Evolutionary conservation across 2,888 invertebrate species (phyloP), one percentile per base, ranked within the genome.

Genomic region (Acleris emargana): DNA sequence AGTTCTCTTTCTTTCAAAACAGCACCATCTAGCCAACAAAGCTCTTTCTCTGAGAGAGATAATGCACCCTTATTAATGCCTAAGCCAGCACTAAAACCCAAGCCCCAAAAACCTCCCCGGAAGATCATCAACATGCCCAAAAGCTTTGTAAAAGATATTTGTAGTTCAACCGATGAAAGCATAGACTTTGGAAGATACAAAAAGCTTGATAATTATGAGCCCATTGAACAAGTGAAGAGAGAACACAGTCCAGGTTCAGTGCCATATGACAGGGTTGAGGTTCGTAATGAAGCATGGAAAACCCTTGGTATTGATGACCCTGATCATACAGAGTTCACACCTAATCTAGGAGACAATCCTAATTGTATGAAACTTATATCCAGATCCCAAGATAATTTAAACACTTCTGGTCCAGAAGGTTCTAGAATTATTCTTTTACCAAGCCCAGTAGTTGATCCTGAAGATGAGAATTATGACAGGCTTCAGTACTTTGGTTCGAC

Each of bases 401-500:
- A 92, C 68, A 83, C 83, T 45, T 80, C 83, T 61, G 91, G 90
- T 13, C 91, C 93, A 47, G 93, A 93, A 71, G 86, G 91, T 25
- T 93, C 94, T 9, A 89, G 94, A 79, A 93, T 94, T 45, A 94
- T 94, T 61, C 88, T 93, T n/a, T 80, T 93, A 67, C 93, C 92
- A 11, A 91, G 88, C 71, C 89, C 91, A 62, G 83, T 85, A 49
- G 86, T 92, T 20, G 92, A 90, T 63, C 91, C 93, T 22, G 93
- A 92, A 68, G 93, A 94, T 77, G 93, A 94, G 68, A 95, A 95
- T 77, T 97, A 97, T 84, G 97, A 97, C 82, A 95, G 95, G 68
- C 85, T 97, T 66, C 96, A 97, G 78, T 96, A 96, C 80, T 95
- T 97, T 78, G 96, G 96, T 13, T 95, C 96, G 0, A 95, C 95